Percentiles rank a stretch among this genome's conserved stretches.
Conservation (phyloP, 2,113 vertebrate genomes). For the Plectropomus leopardus region DNA sequence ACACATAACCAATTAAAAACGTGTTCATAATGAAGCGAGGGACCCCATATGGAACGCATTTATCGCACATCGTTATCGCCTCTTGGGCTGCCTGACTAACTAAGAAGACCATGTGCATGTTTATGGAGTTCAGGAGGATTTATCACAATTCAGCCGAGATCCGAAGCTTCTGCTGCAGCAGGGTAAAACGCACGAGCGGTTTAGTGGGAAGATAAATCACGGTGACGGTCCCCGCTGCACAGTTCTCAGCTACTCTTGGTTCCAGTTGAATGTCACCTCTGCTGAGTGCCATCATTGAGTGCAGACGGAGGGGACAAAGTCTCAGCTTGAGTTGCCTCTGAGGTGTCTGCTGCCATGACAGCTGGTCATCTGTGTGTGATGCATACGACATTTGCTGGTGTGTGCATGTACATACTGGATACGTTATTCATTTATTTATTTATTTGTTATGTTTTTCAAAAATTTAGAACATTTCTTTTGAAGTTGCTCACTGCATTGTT, state of each 20-base stretch:
- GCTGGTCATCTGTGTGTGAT: conserved; percentile 65
- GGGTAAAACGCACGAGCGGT: not conserved
- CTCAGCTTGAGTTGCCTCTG: conserved; percentile 53
- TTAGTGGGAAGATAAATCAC: conserved; percentile 27
- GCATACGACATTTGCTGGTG: conserved; percentile 5
- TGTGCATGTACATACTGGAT: not conserved
- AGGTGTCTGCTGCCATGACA: conserved; percentile 75
- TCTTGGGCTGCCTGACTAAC: conserved; percentile 16
- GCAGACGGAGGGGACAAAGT: conserved; percentile 57
- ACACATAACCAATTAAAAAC: not conserved
- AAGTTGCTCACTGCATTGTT: too few relatives aligned
- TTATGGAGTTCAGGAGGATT: conserved; percentile 6
- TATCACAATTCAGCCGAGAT: not conserved
- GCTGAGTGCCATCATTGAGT: conserved; percentile 46
- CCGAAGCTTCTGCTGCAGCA: not conserved
- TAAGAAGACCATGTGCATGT: conserved; percentile 21
- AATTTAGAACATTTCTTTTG: too few relatives aligned
- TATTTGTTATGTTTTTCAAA: too few relatives aligned
- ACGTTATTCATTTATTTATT: too few relatives aligned
- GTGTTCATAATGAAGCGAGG: not conserved
- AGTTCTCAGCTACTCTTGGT: conserved; percentile 34
- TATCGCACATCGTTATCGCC: conserved; percentile 14
- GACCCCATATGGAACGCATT: conserved; percentile 31
- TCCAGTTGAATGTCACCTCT: conserved; percentile 68
- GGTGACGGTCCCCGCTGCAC: not conserved